Base-by-base conservation (phyloP, 2,888 invertebrate genomes). In the Rhogogaster chlorosoma region DNA sequence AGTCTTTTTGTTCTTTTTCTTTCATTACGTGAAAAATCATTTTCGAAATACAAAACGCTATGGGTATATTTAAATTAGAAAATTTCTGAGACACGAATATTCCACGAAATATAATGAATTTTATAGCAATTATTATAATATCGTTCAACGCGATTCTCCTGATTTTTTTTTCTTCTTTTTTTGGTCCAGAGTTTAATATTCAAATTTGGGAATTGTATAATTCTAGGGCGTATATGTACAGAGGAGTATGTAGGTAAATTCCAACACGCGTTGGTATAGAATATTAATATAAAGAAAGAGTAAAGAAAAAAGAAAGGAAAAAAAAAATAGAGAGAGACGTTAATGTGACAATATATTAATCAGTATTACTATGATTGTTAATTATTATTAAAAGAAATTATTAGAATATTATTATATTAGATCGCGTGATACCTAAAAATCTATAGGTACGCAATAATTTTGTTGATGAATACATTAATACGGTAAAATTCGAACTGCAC, bases 321-420 rank as follows among this genome's bases (percentile, higher is more conserved):
- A 22, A 6, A 42, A 12, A 29, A 18, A 77, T 32, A 15, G 32
- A 53, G 15, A 57, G 38, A 78, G 64, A 67, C 67, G 45, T 83
- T 67, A 67, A 38, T 67, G 82, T 83, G 82, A 83, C 82, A 83
- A 83, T 83, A 83, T 38, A 67, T 83, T 83, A 67, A 83, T 83
- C 82, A 83, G 82, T 83, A 83, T 83, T 83, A 83, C 36, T 64
- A 83, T 67, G 26, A 83, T 83, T 49, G 82, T 83, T 83, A 83
- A 83, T 83, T 67, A 83, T 67, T 83, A 64, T 83, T 80, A 80
- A 45, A 45, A 29, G 9, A 64, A 67, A 67, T 67, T 45, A 64
- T 82, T 64, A 83, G 26, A 42, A 67, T 42, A 32, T 36, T 38
- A n/a, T n/a, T n/a, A n/a, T n/a, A 42, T 22, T 73, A 42, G 71